Evolutionary conservation across 2,888 invertebrate species (phyloP), one percentile per base, ranked within the genome.

Genomic region (Himalopsyche kuldschensis): DNA sequence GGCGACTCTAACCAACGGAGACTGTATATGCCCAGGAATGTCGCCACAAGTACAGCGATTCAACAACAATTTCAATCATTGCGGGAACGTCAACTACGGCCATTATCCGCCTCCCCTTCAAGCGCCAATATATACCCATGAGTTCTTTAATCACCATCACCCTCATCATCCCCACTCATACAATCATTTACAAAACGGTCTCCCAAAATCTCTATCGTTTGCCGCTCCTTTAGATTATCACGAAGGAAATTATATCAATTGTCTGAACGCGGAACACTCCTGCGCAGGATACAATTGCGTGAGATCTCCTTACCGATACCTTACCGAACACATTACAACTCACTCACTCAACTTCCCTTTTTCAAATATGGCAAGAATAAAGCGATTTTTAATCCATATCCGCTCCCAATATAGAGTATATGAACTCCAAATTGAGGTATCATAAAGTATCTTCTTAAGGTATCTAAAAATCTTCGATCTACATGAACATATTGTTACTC

Each of bases 201-300:
- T 93, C 55, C 92, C 93, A 32, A 93, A 94, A 88, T 94, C 94
- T 30, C 88, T 94, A 2, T 94, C 94, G 31, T 94, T 94, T 88
- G 94, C 94, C 1, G 93, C 94, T 1, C 94, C 94, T 3, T 90
- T 94, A 31, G 93, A 94, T 88, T 88, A 89, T 82, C 88, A 88
- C 82, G 87, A 87, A 11, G 82, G 85, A 32, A 82, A 81, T 55
- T 87, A 75, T 86, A 86, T 77, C 81, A 84, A 83, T 77, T 87
- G 86, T 77, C 79, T 86, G 79, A 87, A 87, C 31, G 85, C 87
- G 20, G 86, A 86, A 32, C 86, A 81, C 31, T 84, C 86, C 63
- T 84, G 81, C 78, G 90, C 90, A 87, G 90, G 90, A 85, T 87
- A 87, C 80, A 86, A 87, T 46, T 85, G 87, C 46, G 88, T 90